A percentile compares a stretch with the other conserved stretches of the same genome.
These are phyloP conservation scores for Drosophila siamana DNA, from an alignment of 2,888 invertebrate species.

Conservation along the genomic window DNA sequence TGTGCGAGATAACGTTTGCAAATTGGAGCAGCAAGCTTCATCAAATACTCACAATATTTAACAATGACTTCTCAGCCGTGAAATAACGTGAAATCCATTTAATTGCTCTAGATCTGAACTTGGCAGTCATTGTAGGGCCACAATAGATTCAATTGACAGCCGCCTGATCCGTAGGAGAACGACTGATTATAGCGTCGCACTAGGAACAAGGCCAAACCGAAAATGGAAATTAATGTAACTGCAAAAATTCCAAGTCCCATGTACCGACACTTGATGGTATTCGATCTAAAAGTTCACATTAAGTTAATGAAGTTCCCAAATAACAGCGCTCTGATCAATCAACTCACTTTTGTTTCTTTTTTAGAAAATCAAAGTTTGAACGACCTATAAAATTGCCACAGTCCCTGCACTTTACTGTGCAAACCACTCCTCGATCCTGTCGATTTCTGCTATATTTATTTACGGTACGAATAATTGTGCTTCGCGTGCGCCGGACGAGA, in stretches of 20 bases:
- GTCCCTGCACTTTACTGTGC: conserved; percentile 17
- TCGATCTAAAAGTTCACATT: conserved; percentile 12
- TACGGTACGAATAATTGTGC: conserved; percentile 24
- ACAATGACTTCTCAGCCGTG: not conserved
- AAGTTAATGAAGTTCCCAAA: not conserved
- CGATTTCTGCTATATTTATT: conserved; percentile 10
- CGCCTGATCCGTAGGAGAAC: conserved; percentile 48
- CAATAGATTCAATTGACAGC: conserved; percentile 40
- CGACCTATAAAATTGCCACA: conserved; percentile 43
- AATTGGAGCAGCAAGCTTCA: not conserved
- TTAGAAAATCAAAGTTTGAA: conserved; percentile 15
- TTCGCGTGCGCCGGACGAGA: conserved; percentile 6
- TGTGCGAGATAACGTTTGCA: not conserved
- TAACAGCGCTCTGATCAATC: not conserved
- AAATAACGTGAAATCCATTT: not conserved
- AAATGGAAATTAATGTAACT: conserved; percentile 5
- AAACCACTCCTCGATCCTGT: not conserved
- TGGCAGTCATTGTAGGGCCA: conserved; percentile 43
- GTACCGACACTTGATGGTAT: not conserved
- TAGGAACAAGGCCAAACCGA: conserved; percentile 26
- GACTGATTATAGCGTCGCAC: conserved; percentile 46
- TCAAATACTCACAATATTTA: not conserved
- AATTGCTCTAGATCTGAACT: conserved; percentile 28
- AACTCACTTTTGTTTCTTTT: conserved; percentile 28
- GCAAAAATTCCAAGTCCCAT: not conserved